phyloP scores from a whole-genome alignment of 2,888 invertebrate species.

The Smittia sp. region DNA sequence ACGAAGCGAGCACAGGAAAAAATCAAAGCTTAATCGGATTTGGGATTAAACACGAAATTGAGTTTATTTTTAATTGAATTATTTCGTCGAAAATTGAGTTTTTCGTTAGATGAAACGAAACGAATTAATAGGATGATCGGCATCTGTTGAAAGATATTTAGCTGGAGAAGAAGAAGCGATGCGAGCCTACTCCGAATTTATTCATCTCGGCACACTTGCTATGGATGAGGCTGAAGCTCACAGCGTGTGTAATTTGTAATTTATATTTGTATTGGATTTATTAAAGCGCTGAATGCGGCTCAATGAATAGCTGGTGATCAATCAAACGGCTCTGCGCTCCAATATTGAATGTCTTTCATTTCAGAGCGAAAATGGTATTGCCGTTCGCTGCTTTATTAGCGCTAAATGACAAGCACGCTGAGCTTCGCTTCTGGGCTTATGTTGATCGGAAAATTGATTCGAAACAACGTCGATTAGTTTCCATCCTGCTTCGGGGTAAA shows the following conservation, averaged over 20 bases:
- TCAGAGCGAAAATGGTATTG: background rate
- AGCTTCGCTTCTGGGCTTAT: background rate
- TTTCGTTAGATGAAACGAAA: conserved; percentile 19
- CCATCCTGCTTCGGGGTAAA: too few relatives aligned
- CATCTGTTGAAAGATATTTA: conserved; percentile 41
- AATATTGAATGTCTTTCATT: conserved; percentile 11
- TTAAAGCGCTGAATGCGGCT: background rate
- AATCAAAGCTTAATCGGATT: conserved; percentile 25
- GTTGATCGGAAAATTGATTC: background rate
- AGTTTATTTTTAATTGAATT: conserved; percentile 29
- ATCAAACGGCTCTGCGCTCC: conserved; percentile 26
- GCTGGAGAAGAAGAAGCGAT: background rate
- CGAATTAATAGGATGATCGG: conserved; percentile 41
- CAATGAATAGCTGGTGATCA: conserved; percentile 22
- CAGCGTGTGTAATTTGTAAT: conserved; percentile 41
- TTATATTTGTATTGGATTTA: conserved; percentile 27
- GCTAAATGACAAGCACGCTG: background rate
- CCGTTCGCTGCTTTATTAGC: background rate
- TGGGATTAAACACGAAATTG: background rate
- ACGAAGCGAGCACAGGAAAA: background rate
- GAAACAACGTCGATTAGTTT: too few relatives aligned
- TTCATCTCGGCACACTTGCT: conserved; percentile 4
- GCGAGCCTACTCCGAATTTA: conserved; percentile 27
- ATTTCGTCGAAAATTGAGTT: conserved; percentile 22
- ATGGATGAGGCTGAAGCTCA: conserved; percentile 1